Evolutionary conservation across 1,140 invertebrate genomes (phyloP).

Genomic region (Lordiphosa mommai): DNA sequence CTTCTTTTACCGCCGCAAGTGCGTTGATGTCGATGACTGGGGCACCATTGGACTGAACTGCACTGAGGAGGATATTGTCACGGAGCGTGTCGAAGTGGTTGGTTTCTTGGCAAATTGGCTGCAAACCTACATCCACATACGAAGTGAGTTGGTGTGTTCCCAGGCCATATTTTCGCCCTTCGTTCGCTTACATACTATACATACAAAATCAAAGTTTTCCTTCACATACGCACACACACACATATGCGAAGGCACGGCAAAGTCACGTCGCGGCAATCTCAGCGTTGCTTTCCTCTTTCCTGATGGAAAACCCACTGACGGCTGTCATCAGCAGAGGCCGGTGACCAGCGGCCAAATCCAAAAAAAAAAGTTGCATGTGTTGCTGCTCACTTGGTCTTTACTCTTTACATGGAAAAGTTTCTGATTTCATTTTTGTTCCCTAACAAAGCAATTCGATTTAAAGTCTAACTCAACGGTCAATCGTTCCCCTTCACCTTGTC

Average conservation of each 20-base stretch:
- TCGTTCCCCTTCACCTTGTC: not conserved
- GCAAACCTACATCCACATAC: conserved; percentile 51
- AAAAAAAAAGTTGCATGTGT: conserved; percentile 41
- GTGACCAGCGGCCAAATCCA: not conserved
- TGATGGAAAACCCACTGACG: conserved; percentile 1
- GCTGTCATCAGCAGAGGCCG: conserved; percentile 19
- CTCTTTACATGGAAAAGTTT: conserved; percentile 35
- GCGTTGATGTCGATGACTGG: conserved; percentile 57
- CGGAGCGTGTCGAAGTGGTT: conserved; percentile 58
- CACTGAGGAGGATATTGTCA: conserved; percentile 44
- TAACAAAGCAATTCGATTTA: conserved; percentile 45
- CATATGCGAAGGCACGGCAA: conserved; percentile 6
- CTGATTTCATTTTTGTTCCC: conserved; percentile 46
- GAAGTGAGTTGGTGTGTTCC: conserved; percentile 51
- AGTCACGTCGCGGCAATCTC: conserved; percentile 34
- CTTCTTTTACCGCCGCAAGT: conserved; percentile 44
- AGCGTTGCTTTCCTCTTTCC: not conserved
- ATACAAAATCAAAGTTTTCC: conserved; percentile 42
- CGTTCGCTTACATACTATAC: conserved; percentile 19
- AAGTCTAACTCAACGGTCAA: conserved; percentile 24
- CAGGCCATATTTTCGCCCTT: conserved; percentile 3
- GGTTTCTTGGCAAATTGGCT: conserved; percentile 68
- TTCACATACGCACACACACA: conserved; percentile 12
- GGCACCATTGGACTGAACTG: conserved; percentile 55
- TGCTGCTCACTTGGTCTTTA: conserved; percentile 18